These are phyloP conservation scores for Diaphora mendica DNA, from an alignment of 2,888 invertebrate species.

Conservation along the genomic window DNA sequence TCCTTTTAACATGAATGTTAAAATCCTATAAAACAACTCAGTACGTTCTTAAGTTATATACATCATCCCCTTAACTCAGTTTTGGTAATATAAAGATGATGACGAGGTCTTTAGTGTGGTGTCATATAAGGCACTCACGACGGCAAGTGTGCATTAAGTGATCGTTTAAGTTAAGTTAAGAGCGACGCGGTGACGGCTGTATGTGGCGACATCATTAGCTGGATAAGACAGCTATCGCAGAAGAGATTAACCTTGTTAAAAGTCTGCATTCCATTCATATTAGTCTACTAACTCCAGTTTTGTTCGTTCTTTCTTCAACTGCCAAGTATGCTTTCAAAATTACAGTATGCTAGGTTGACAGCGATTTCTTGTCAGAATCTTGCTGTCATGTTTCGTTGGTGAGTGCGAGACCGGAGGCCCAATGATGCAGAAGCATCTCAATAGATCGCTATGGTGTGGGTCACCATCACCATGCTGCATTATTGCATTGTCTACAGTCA, in stretches of 20 bases:
- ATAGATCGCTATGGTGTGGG: no score
- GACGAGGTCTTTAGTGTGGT: neutral
- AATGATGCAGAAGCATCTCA: no score
- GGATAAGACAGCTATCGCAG: neutral
- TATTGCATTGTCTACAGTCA: no score
- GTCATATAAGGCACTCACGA: slow-evolving; percentile 7
- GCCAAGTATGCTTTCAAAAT: no score
- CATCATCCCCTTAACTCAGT: neutral
- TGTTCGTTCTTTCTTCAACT: no score
- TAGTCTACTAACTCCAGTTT: neutral
- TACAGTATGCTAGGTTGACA: no score
- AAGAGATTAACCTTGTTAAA: neutral
- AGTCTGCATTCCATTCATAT: neutral
- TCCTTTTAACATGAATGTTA: neutral
- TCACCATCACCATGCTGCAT: no score
- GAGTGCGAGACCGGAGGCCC: no score
- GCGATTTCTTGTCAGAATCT: no score
- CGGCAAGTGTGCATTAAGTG: slow-evolving; percentile 11
- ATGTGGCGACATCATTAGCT: neutral
- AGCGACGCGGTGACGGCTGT: neutral
- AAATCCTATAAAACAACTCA: neutral
- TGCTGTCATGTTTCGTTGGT: no score
- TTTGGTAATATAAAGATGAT: neutral
- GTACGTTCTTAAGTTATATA: neutral
- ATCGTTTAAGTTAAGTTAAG: slow-evolving; percentile 12